Evolutionary conservation across 2,888 invertebrate species (phyloP), one percentile per base, ranked within the genome.

Genomic region (Suillia variegata): DNA sequence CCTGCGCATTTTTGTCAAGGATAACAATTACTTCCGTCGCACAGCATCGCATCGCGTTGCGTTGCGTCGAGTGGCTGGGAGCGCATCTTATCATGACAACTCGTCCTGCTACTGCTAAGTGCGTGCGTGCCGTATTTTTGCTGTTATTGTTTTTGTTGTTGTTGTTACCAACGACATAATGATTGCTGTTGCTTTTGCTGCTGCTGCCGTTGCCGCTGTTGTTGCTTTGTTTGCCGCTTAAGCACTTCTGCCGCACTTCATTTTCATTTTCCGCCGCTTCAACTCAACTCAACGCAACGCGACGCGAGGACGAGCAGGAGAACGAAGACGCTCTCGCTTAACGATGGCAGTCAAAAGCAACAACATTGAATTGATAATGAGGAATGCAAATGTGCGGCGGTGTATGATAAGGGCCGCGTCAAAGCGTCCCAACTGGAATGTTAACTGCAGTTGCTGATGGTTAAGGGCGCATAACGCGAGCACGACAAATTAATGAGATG

Each of bases 21-120:
- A 76, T 75, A 76, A 76, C 75, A 75, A 75, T 75, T 72, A 72
- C 67, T 71, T 65, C 62, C 67, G 72, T 62, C n/a, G n/a, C n/a
- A n/a, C n/a, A n/a, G n/a, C n/a, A n/a, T n/a, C n/a, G n/a, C n/a
- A n/a, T n/a, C n/a, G n/a, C n/a, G n/a, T n/a, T n/a, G n/a, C n/a
- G n/a, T n/a, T n/a, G n/a, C n/a, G n/a, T n/a, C n/a, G n/a, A 62
- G 64, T n/a, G 6, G 45, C 20, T 18, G 17, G 5, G 18, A 45
- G 45, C 20, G 45, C 45, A 45, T 45, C 45, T 45, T 45, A 45
- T 45, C 45, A 20, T 20, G 45, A 20, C 5, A 18, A 20, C 45
- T 45, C 45, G 45, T 45, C 5, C 13, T 13, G 20, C 18, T 45
- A 38, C n/a, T 38, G 10, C n/a, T 38, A 13, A n/a, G 10, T 38